Conservation (phyloP, 2,113 vertebrate species). For the Podiceps cristatus region DNA sequence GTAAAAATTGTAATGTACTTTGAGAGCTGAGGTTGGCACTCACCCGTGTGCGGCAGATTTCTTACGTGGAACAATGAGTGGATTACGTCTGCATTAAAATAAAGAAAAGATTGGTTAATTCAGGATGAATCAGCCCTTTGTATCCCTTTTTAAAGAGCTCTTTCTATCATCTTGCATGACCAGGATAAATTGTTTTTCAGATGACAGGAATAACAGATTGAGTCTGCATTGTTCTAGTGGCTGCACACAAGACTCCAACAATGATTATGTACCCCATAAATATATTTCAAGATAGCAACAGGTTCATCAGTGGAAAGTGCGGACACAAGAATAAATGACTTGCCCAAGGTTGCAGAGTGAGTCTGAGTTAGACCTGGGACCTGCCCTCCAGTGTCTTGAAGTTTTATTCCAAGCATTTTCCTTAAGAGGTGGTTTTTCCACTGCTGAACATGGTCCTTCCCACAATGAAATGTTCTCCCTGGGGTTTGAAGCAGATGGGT, state of each 20-base stretch:
- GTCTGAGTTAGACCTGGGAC: neutral
- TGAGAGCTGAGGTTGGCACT: neutral
- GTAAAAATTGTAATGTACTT: neutral
- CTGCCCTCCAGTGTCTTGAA: neutral
- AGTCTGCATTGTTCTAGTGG: neutral
- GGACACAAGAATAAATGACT: neutral
- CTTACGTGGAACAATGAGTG: neutral
- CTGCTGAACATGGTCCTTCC: neutral
- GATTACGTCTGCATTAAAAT: conserved; percentile 1
- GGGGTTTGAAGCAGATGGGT: neutral
- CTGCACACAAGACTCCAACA: neutral
- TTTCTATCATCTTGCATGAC: neutral
- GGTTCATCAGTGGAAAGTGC: neutral
- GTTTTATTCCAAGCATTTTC: neutral
- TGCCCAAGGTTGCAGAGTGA: neutral
- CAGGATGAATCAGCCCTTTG: neutral
- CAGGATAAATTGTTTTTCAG: neutral
- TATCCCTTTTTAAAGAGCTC: neutral
- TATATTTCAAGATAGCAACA: neutral
- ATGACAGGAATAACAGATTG: neutral
- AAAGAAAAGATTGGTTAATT: neutral
- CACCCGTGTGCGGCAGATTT: neutral
- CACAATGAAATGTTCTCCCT: neutral
- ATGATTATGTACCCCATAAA: neutral
- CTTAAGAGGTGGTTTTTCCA: neutral